Evolutionary conservation across 1,140 invertebrate genomes (phyloP).

Genomic region (Zaprionus vittiger): DNA sequence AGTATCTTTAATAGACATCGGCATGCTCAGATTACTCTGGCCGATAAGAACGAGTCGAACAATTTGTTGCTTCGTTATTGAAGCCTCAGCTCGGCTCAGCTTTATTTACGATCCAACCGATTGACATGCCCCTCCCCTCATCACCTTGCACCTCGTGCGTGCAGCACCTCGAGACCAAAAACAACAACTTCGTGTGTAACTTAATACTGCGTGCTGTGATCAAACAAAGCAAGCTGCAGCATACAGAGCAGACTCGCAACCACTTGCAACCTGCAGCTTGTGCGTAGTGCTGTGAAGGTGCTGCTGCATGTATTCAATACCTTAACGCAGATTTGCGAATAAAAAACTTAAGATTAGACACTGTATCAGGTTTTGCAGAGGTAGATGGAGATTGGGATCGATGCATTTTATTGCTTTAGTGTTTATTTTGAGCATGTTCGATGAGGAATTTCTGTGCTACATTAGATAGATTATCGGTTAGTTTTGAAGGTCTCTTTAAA

Average conservation of each 20-base stretch:
- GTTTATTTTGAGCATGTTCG: neutral
- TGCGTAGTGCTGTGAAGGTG: neutral
- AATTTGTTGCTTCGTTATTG: constrained; percentile 62
- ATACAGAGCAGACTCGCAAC: neutral
- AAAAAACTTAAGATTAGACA: neutral
- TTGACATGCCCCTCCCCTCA: constrained; percentile 2
- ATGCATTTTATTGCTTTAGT: neutral
- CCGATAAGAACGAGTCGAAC: constrained; percentile 54
- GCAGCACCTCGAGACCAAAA: neutral
- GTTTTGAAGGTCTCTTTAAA: neutral
- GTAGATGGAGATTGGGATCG: neutral
- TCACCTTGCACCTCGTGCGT: constrained; percentile 1
- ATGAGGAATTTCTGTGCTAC: neutral
- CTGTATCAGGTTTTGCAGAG: neutral
- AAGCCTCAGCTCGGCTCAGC: constrained; percentile 25
- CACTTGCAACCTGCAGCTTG: constrained; percentile 17
- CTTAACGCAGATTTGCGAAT: neutral
- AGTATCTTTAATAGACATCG: constrained; percentile 64
- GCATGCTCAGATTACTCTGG: constrained; percentile 68
- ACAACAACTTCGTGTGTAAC: constrained; percentile 52
- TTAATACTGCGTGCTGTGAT: constrained; percentile 55
- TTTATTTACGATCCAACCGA: constrained; percentile 57
- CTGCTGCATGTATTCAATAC: neutral
- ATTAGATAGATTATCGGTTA: neutral
- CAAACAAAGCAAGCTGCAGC: constrained; percentile 16